Evolutionary conservation across 2,797 vertebrate species (phyloP).

Genomic region (Darevskia mixta): DNA sequence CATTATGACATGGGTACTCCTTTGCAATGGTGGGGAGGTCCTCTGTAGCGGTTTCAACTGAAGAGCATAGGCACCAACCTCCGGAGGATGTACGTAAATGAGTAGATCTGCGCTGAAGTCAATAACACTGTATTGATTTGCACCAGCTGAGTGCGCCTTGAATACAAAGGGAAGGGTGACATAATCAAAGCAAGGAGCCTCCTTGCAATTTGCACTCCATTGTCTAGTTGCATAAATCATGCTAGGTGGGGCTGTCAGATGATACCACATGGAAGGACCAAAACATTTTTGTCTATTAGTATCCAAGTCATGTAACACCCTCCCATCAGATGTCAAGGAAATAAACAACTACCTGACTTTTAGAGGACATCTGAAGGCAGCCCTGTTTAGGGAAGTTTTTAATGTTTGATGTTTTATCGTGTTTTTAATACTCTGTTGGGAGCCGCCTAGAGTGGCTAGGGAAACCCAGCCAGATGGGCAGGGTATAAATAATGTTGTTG

Average conservation of each 20-base stretch:
- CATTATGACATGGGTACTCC: background rate
- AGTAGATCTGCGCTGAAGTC: background rate
- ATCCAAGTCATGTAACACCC: no score
- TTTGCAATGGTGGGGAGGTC: background rate
- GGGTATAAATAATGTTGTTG: no score
- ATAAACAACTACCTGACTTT: no score
- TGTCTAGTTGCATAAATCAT: conserved; percentile 10
- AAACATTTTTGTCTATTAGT: background rate
- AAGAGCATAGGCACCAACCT: background rate
- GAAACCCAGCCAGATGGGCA: no score
- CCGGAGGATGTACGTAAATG: background rate
- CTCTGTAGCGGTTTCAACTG: background rate
- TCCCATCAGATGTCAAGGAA: no score
- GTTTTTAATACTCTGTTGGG: no score
- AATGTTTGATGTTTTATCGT: no score
- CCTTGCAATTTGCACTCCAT: background rate
- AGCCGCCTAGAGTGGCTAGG: no score
- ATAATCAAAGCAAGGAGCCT: conserved; percentile 11
- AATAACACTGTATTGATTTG: conserved; percentile 1
- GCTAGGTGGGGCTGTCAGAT: background rate
- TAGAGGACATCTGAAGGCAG: no score
- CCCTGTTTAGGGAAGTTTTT: no score
- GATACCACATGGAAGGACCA: background rate
- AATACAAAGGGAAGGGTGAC: conserved; percentile 19
- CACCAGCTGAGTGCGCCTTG: background rate